These are phyloP conservation scores for Celastrina argiolus DNA, from an alignment of 2,888 invertebrate genomes.

Conservation along the genomic window DNA sequence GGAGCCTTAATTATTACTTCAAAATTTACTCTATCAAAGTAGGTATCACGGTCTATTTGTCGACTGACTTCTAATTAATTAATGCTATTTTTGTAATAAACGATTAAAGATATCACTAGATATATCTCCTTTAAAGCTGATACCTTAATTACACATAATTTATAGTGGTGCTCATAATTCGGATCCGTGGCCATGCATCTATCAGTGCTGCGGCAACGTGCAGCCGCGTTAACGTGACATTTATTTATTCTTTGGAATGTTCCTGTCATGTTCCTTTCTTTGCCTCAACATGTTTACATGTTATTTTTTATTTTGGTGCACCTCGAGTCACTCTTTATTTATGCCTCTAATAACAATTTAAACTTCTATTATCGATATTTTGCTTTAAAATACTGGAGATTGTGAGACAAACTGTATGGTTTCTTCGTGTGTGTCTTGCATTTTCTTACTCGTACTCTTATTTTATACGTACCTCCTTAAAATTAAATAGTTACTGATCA, in stretches of 20 bases:
- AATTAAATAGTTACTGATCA: neutral
- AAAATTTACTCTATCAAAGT: neutral
- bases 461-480: neutral
- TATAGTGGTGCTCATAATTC: conserved; percentile 23
- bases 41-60: neutral
- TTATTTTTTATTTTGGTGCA: conserved; percentile 37
- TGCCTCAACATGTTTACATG: conserved; percentile 56
- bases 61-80: neutral
- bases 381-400: conserved; percentile 2
- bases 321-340: conserved; percentile 26
- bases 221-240: conserved; percentile 61
- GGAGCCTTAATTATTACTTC: too few relatives aligned
- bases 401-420: neutral
- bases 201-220: conserved; percentile 53
- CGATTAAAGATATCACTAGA: neutral
- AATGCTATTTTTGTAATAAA: neutral
- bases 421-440: conserved; percentile 4
- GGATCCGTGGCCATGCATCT: conserved; percentile 54
- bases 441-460: neutral
- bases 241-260: conserved; percentile 71
- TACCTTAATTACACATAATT: conserved; percentile 21
- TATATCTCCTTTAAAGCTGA: neutral
- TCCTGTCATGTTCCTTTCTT: conserved; percentile 57
- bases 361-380: conserved; percentile 16
- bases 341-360: conserved; percentile 16